These are phyloP conservation scores for Pipistrellus nathusii DNA, from an alignment of 2,797 vertebrate species.

Conservation along the genomic window DNA sequence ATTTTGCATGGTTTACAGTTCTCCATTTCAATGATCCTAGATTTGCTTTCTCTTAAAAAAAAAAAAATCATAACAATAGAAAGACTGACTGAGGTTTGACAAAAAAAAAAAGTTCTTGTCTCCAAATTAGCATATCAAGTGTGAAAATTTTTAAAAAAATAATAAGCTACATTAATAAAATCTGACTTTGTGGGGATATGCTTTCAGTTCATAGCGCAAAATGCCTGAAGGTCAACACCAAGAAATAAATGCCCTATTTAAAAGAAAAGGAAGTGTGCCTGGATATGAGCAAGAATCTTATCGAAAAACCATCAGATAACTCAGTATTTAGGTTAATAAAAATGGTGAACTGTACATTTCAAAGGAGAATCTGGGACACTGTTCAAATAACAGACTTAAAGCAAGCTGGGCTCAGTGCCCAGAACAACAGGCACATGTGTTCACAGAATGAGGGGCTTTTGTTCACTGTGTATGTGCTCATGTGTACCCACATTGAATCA, in stretches of 20 bases:
- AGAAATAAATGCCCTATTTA: constrained; percentile 44
- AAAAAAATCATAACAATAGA: not conserved
- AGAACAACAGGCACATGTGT: not conserved
- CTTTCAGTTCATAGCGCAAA: constrained; percentile 3
- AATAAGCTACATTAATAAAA: constrained; percentile 1
- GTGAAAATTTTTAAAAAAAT: constrained; percentile 18
- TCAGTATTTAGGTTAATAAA: constrained; percentile 64
- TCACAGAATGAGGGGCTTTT: not conserved
- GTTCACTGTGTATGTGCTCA: not conserved
- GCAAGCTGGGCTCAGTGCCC: not conserved
- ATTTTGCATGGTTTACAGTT: not conserved
- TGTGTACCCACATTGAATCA: not conserved
- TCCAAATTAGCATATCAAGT: constrained; percentile 14
- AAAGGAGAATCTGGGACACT: constrained; percentile 60
- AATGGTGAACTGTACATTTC: constrained; percentile 41
- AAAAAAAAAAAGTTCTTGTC: constrained; percentile 1
- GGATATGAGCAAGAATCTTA: not conserved
- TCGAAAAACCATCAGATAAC: constrained; percentile 18
- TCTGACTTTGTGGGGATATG: not conserved
- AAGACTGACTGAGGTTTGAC: not conserved
- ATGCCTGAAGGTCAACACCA: constrained; percentile 16
- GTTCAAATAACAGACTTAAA: constrained; percentile 52
- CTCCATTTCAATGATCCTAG: not conserved
- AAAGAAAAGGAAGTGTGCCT: constrained; percentile 1
- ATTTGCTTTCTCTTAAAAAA: constrained; percentile 35